Evolutionary conservation across 64 coral and sea anemone genomes (phyloP).

Genomic region (Porites lutea): DNA sequence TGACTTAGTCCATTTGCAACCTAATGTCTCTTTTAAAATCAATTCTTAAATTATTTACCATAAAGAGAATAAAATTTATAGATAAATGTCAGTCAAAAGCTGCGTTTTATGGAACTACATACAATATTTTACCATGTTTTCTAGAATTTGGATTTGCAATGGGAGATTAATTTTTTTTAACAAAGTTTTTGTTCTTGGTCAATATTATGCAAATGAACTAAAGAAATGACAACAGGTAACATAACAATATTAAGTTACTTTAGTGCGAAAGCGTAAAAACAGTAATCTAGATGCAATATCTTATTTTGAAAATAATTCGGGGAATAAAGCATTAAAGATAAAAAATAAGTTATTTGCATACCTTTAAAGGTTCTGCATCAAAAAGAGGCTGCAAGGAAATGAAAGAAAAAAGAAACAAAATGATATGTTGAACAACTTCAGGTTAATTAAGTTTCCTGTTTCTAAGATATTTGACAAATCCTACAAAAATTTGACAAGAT

Average conservation of each 20-base stretch:
- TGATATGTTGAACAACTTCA: background rate
- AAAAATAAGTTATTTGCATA: background rate
- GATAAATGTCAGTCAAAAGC: too few species aligned
- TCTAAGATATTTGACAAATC: background rate
- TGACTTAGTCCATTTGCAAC: too few species aligned
- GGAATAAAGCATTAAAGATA: background rate
- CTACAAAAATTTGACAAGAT: constrained; percentile 6
- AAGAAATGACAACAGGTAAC: background rate
- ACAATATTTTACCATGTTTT: too few species aligned
- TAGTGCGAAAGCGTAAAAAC: background rate
- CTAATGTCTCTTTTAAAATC: too few species aligned
- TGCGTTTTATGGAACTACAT: too few species aligned
- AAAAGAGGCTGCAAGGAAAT: constrained; percentile 68
- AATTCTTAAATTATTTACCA: too few species aligned
- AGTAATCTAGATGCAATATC: background rate
- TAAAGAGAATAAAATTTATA: too few species aligned
- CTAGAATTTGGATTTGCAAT: too few species aligned
- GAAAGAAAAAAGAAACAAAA: background rate
- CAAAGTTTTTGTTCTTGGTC: too few species aligned
- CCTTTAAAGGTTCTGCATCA: constrained; percentile 73
- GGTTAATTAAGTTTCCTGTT: background rate
- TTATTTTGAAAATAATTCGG: background rate
- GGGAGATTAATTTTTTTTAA: too few species aligned
- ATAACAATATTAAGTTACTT: too few species aligned
- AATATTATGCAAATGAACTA: background rate